A percentile compares a stretch with the other conserved stretches of the same genome.
Evolutionary conservation across 2,888 invertebrate genomes (phyloP).

Genomic region (Augiades crinisus): DNA sequence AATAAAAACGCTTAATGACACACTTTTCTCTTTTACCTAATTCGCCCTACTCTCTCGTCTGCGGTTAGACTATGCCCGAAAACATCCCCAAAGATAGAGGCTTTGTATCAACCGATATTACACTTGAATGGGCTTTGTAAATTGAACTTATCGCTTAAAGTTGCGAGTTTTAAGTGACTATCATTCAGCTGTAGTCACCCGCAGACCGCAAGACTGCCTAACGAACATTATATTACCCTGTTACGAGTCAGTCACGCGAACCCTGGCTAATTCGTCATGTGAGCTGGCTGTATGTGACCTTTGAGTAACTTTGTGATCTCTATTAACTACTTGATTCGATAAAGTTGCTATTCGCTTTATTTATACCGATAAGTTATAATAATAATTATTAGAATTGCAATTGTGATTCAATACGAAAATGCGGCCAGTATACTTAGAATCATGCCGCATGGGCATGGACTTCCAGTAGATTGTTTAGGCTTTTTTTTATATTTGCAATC

Average conservation of each 20-base stretch:
- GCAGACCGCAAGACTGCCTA: constrained; percentile 42
- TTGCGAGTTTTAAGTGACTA: constrained; percentile 32
- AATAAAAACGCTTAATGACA: too few relatives aligned
- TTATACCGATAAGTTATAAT: too few relatives aligned
- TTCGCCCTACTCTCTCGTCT: too few relatives aligned
- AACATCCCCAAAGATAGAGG: constrained; percentile 1
- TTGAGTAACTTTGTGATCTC: constrained; percentile 11
- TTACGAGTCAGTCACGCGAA: constrained; percentile 48
- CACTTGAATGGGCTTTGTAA: constrained; percentile 14
- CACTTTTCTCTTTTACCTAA: too few relatives aligned
- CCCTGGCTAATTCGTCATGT: constrained; percentile 41
- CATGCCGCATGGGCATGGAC: too few relatives aligned
- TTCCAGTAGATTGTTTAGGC: too few relatives aligned
- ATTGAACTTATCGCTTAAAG: constrained; percentile 18
- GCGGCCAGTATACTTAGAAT: too few relatives aligned
- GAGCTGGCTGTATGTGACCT: constrained; percentile 11
- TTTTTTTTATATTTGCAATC: too few relatives aligned
- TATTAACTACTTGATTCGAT: constrained; percentile 5
- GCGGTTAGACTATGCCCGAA: background rate
- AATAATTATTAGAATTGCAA: too few relatives aligned
- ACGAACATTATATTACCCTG: constrained; percentile 41
- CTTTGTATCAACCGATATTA: constrained; percentile 14
- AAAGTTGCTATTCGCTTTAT: background rate
- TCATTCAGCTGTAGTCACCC: constrained; percentile 33
- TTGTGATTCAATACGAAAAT: too few relatives aligned